Conservation (phyloP, 2,888 invertebrate genomes). For the Synergus umbraculus region DNA sequence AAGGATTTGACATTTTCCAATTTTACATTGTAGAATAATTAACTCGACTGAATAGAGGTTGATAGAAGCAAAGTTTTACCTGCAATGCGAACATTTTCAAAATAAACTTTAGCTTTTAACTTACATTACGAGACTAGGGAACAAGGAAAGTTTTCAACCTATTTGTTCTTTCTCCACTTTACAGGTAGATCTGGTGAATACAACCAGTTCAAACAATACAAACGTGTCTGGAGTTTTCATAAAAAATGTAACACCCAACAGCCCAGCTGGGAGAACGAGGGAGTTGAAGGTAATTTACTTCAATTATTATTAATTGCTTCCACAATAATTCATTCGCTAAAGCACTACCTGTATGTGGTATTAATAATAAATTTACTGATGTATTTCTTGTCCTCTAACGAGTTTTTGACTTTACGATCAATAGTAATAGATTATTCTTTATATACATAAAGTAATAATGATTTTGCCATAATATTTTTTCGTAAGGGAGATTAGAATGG, state of each 20-base stretch:
- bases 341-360: not conserved
- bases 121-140: not conserved
- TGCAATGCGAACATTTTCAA: not conserved
- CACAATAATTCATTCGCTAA: not conserved
- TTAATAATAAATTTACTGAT: not conserved
- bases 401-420: not conserved
- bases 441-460: too few relatives aligned
- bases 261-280: constrained; percentile 95
- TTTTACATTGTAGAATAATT: not conserved
- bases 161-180: constrained; percentile 52
- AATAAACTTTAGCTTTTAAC: not conserved
- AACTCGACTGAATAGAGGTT: not conserved
- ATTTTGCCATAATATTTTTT: too few relatives aligned
- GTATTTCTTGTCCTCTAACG: not conserved
- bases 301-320: constrained; percentile 14
- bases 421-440: too few relatives aligned
- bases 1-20: too few relatives aligned
- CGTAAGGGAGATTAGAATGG: too few relatives aligned
- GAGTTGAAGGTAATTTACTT: constrained; percentile 84
- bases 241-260: constrained; percentile 95
- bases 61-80: not conserved
- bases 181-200: constrained; percentile 87
- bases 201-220: constrained; percentile 83
- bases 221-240: constrained; percentile 96
- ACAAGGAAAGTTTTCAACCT: not conserved